Base-by-base conservation (phyloP, 2,113 vertebrate genomes). In the Aplodontia rufa region DNA sequence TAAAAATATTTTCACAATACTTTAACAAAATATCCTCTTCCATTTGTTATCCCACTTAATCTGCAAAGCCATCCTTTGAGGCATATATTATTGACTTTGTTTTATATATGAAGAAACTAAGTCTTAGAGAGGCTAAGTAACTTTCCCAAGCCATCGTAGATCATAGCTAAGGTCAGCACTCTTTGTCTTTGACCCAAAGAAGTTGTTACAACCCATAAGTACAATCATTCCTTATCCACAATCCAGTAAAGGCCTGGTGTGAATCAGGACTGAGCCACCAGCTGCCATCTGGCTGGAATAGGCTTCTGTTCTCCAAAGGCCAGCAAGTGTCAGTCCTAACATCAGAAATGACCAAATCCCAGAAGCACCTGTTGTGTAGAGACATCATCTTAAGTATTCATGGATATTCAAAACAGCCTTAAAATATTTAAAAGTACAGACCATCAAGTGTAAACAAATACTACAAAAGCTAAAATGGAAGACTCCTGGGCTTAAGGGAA, bases 1-100 rank as follows among this genome's bases (percentile, higher is more conserved):
- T 22, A 58, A 81, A 64, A 64, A 58, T 90, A 80, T 47, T 71
- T 81, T 28, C 35, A 87, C 32, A 53, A 4, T 68, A 28, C 79
- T 96, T 94, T 81, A 53, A 90, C n/a, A 71, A 84, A 87, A 24
- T 42, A 58, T 53, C 35, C 69, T 71, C 76, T 82, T 69, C n/a
- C 37, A 89, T 64, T n/a, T 62, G 20, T 85, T 42, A 79, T 60
- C 19, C 66, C 71, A 42, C 66, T 96, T 90, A 79, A 84, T 89
- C 71, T 87, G 9, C 40, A 72, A 96, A 91, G 49, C 22, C 20
- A 68, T 69, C 76, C 71, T 53, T 79, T 40, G 47, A 90, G 35
- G 51, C 71, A 89, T 35, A 69, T 78, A 42, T 32, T 94, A 75
- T 53, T 82, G 51, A 85, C 40, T 58, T 69, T 37, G 13, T 76